These are phyloP conservation scores for Zele albiditarsus DNA, from an alignment of 2,888 invertebrate species.

Conservation along the genomic window DNA sequence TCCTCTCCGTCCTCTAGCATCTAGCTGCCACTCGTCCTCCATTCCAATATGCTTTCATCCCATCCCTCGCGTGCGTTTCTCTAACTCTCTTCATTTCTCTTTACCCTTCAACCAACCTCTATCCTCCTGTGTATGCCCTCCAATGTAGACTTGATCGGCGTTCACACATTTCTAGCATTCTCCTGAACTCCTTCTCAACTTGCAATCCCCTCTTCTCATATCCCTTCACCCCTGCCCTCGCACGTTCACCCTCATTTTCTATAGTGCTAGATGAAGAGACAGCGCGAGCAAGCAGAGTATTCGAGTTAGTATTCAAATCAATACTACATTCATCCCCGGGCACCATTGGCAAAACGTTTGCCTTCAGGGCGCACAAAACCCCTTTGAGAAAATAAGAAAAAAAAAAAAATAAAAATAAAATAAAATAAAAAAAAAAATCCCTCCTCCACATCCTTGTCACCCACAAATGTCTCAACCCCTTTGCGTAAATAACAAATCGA, in stretches of 20 bases:
- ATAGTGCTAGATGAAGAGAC: background rate
- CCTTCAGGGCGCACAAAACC: background rate
- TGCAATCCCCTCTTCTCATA: background rate
- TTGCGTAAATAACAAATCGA: background rate
- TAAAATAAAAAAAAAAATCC: background rate
- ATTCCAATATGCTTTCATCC: slow-evolving; percentile 1
- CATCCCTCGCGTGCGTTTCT: background rate
- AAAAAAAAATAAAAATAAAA: background rate
- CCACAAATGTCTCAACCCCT: background rate
- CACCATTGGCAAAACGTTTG: slow-evolving; percentile 8
- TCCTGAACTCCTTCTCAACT: background rate
- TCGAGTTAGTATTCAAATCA: slow-evolving; percentile 56
- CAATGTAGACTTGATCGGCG: slow-evolving; percentile 1
- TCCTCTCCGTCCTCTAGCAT: background rate
- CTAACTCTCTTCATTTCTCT: background rate
- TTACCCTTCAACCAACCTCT: background rate
- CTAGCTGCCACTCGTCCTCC: slow-evolving; percentile 8
- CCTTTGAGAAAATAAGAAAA: background rate
- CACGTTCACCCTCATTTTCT: slow-evolving; percentile 1
- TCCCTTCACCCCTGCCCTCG: background rate
- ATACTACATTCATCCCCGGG: slow-evolving; percentile 50
- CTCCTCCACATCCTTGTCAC: slow-evolving; percentile 24
- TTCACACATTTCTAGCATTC: slow-evolving; percentile 12
- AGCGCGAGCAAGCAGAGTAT: background rate
- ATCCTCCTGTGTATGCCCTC: background rate